These are phyloP conservation scores for Meda fulgida DNA, from an alignment of 2,797 vertebrate genomes.

Conservation along the genomic window DNA sequence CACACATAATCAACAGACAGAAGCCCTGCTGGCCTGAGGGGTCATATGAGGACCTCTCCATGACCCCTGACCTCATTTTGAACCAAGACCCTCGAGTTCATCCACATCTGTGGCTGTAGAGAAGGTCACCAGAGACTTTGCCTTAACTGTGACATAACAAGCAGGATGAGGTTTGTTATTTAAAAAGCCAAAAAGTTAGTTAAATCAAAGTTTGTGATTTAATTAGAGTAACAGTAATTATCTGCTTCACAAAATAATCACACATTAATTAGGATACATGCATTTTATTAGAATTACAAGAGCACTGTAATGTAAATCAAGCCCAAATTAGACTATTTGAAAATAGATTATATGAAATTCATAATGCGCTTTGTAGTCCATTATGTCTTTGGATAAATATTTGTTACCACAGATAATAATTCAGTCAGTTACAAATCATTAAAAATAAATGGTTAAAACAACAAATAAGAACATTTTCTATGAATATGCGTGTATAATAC, in stretches of 20 bases:
- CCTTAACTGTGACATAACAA: background rate
- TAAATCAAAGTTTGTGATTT: background rate
- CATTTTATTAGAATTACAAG: background rate
- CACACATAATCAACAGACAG: slow-evolving; percentile 31
- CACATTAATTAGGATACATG: background rate
- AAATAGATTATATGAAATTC: background rate
- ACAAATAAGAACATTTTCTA: too few species aligned
- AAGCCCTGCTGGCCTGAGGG: slow-evolving; percentile 4
- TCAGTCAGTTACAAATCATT: background rate
- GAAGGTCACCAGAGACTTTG: slow-evolving; percentile 5
- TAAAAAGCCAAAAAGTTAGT: background rate
- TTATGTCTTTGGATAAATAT: background rate
- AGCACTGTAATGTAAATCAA: background rate
- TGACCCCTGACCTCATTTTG: slow-evolving; percentile 42
- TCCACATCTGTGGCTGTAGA: slow-evolving; percentile 23
- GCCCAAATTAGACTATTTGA: background rate
- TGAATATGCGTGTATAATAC: too few species aligned
- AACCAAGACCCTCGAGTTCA: slow-evolving; percentile 28
- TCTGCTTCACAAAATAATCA: background rate
- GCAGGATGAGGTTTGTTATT: background rate
- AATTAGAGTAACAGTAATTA: background rate
- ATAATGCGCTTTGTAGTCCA: background rate
- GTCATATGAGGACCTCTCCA: slow-evolving; percentile 4
- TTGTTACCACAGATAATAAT: background rate
- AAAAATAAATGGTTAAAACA: too few species aligned